Percentiles rank a stretch among this genome's conserved stretches.
Conservation (phyloP, 2,113 vertebrate species). For the Gadus chalcogrammus region DNA sequence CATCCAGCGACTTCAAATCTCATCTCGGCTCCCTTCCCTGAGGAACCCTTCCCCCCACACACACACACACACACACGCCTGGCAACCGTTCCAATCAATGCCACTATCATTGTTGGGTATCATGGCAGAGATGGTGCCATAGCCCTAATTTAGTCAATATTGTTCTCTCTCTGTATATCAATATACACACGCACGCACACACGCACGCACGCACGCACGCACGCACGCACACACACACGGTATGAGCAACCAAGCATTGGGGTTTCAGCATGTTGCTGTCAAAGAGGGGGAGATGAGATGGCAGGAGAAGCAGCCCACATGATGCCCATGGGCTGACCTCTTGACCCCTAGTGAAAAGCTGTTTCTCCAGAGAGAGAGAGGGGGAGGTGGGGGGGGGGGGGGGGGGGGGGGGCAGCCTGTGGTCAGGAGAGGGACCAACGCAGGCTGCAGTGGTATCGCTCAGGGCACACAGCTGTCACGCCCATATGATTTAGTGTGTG, state of each 20-base stretch:
- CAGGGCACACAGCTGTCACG: slow-evolving; percentile 2
- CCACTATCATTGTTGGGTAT: slow-evolving; percentile 39
- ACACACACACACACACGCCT: slow-evolving; percentile 12
- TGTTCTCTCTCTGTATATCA: slow-evolving; percentile 22
- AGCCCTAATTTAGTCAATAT: slow-evolving; percentile 35
- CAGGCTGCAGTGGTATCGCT: slow-evolving; percentile 6
- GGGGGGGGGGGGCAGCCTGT: slow-evolving; percentile 10
- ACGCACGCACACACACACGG: neutral
- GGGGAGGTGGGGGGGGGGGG: slow-evolving; percentile 5
- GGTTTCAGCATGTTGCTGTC: slow-evolving; percentile 16
- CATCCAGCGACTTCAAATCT: slow-evolving; percentile 22
- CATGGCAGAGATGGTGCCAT: slow-evolving; percentile 38
- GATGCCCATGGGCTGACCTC: slow-evolving; percentile 39
- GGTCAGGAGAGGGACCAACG: neutral
- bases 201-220: neutral
- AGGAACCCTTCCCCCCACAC: neutral
- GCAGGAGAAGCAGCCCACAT: slow-evolving; percentile 41
- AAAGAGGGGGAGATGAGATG: slow-evolving; percentile 14
- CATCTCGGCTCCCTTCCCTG: slow-evolving; percentile 13
- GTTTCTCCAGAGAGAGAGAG: slow-evolving; percentile 37
- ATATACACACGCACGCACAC: neutral
- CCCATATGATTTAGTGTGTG: too few relatives aligned
- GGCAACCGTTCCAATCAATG: slow-evolving; percentile 8
- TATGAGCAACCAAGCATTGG: slow-evolving; percentile 12
- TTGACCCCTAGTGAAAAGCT: slow-evolving; percentile 41